Evolutionary conservation across 2,113 vertebrate species (phyloP).

Genomic region (Saccopteryx leptura): DNA sequence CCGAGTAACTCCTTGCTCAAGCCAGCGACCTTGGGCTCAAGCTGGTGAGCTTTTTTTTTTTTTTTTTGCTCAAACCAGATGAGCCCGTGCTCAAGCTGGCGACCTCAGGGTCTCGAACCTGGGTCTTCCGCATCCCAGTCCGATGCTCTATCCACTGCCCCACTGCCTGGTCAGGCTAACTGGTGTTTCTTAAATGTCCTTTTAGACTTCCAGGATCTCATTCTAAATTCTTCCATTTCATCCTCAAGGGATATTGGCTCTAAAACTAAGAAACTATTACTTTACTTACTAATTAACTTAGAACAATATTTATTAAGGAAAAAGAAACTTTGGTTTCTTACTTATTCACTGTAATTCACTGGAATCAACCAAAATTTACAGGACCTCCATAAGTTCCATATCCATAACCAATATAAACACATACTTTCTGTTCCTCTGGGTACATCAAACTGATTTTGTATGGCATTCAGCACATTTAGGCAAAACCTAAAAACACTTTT

Average conservation of each 20-base stretch:
- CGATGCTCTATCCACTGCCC: no score
- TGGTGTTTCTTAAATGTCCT: not conserved
- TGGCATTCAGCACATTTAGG: not conserved
- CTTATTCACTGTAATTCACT: constrained; percentile 47
- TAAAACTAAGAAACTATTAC: not conserved
- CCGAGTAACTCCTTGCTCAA: no score
- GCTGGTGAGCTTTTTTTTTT: no score
- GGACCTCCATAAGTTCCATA: not conserved
- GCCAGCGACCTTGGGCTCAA: no score
- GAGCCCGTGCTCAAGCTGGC: no score
- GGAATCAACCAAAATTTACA: not conserved
- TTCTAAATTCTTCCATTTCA: constrained; percentile 33
- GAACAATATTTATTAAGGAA: not conserved
- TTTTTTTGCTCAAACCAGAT: no score
- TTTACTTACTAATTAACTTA: constrained; percentile 36
- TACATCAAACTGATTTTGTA: not conserved
- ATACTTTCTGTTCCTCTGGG: not conserved
- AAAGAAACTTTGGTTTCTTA: constrained; percentile 16
- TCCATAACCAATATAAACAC: not conserved
- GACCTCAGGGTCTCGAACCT: no score
- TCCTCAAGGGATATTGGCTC: not conserved
- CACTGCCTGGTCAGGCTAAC: not conserved
- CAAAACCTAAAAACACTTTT: constrained; percentile 26
- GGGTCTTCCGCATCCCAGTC: no score
- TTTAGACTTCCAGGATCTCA: not conserved